Percentiles rank a stretch among this genome's conserved stretches.
phyloP scores from a whole-genome alignment of 2,888 invertebrate species.

The Pediacus dermestoides region DNA sequence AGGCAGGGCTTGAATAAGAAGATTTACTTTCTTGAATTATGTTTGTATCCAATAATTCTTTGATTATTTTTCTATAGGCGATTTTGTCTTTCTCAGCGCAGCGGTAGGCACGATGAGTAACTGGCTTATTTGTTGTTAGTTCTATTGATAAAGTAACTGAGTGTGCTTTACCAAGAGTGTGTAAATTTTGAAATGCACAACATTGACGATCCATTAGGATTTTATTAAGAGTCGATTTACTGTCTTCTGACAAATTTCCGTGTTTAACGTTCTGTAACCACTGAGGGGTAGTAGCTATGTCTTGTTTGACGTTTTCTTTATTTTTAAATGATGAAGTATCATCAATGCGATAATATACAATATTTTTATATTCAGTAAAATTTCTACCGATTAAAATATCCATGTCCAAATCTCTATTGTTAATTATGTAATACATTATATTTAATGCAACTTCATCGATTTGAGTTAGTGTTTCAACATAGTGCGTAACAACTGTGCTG shows the following conservation, averaged over 20 bases:
- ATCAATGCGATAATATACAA: constrained; percentile 7
- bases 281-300: too few relatives aligned
- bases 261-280: constrained; percentile 6
- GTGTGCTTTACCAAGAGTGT: constrained; percentile 6
- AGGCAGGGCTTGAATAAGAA: constrained; percentile 14
- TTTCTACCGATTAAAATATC: constrained; percentile 8
- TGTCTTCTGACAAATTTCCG: constrained; percentile 2
- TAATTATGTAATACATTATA: constrained; percentile 6
- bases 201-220: constrained; percentile 2
- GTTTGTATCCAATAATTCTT: constrained; percentile 14
- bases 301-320: too few relatives aligned
- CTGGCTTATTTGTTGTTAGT: constrained; percentile 5
- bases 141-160: constrained; percentile 7
- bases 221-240: not conserved
- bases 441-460: constrained; percentile 4
- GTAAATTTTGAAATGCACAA: constrained; percentile 10
- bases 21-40: constrained; percentile 17
- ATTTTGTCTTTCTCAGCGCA: constrained; percentile 17
- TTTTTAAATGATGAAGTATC: constrained; percentile 7
- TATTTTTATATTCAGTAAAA: constrained; percentile 5
- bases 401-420: constrained; percentile 1
- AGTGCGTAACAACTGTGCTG: not conserved
- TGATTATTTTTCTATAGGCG: constrained; percentile 9
- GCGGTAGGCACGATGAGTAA: constrained; percentile 1
- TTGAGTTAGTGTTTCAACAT: constrained; percentile 2